These are phyloP conservation scores for Antheraea pernyi DNA, from an alignment of 1,140 invertebrate species.

Conservation along the genomic window DNA sequence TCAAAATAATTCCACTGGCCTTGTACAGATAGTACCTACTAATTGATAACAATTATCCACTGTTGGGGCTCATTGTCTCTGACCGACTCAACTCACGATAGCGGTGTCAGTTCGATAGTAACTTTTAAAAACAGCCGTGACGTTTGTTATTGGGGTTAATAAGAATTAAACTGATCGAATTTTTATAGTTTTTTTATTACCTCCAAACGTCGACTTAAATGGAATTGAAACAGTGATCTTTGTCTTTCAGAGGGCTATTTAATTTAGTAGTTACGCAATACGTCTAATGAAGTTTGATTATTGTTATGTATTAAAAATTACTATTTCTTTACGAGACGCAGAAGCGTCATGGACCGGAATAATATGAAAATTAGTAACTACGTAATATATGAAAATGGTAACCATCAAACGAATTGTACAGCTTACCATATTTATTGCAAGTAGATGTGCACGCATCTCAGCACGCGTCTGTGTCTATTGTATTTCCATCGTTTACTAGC, in stretches of 20 bases:
- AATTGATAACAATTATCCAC: constrained; percentile 21
- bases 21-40: constrained; percentile 3
- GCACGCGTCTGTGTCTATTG: no score
- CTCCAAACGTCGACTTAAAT: no score
- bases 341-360: not conserved
- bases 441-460: no score
- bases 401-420: no score
- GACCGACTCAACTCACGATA: constrained; percentile 11
- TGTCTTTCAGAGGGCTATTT: not conserved
- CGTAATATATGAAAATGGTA: no score
- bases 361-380: not conserved
- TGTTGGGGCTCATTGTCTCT: constrained; percentile 17
- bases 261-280: not conserved
- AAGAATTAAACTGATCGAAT: not conserved
- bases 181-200: not conserved
- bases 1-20: constrained; percentile 12
- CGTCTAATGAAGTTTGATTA: no score
- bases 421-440: no score
- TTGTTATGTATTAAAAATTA: not conserved
- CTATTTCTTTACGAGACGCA: not conserved
- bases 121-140: constrained; percentile 14
- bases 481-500: no score
- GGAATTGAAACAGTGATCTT: not conserved
- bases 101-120: not conserved
- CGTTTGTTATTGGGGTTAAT: constrained; percentile 4